Conservation (phyloP, 2,113 vertebrate species). For the Pelobates fuscus region DNA sequence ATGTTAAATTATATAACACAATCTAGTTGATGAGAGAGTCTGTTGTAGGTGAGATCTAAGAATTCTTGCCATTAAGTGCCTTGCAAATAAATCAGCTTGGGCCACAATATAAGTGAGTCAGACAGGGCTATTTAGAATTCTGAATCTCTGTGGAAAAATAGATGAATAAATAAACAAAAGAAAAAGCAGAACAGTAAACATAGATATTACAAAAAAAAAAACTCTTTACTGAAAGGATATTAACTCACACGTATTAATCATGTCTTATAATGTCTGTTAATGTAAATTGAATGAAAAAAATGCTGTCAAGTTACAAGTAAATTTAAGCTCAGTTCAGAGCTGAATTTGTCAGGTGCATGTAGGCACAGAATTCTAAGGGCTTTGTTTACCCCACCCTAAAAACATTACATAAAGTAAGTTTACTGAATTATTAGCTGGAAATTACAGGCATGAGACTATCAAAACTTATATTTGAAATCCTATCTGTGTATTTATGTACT, state of each 20-base stretch:
- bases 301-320: too few species aligned
- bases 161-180: not conserved
- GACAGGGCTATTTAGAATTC: constrained; percentile 65
- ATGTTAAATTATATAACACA: constrained; percentile 65
- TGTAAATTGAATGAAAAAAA: too few species aligned
- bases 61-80: constrained; percentile 58
- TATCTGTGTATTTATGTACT: too few species aligned
- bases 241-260: not conserved
- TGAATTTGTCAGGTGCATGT: too few species aligned
- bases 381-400: too few species aligned
- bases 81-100: constrained; percentile 64
- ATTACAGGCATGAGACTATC: too few species aligned
- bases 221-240: not conserved
- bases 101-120: constrained; percentile 35
- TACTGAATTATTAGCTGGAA: too few species aligned
- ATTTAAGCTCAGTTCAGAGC: too few species aligned
- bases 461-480: too few species aligned
- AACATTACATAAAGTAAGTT: too few species aligned
- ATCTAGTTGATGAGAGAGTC: constrained; percentile 58
- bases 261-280: too few species aligned
- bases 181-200: not conserved
- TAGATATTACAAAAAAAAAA: not conserved
- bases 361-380: too few species aligned
- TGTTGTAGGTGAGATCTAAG: constrained; percentile 59
- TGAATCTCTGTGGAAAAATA: constrained; percentile 30